Percentiles rank a stretch among this genome's conserved stretches.
These are phyloP conservation scores for Tipula confusa DNA, from an alignment of 2,888 invertebrate species.

Conservation along the genomic window DNA sequence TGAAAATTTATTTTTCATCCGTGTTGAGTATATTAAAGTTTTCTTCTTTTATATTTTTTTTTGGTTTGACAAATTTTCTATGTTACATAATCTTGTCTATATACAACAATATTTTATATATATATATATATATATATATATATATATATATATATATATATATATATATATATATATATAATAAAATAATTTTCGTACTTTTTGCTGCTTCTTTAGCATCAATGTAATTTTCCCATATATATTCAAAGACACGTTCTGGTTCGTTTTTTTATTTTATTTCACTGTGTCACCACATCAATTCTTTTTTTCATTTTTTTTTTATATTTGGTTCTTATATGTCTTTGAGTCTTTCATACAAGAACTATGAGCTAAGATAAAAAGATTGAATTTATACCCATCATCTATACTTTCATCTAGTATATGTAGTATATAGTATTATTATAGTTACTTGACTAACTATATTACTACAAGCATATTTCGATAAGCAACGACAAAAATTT, in stretches of 20 bases:
- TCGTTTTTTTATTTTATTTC: background rate
- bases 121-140: background rate
- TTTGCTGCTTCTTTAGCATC: background rate
- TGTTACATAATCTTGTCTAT: conserved; percentile 4
- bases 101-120: background rate
- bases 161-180: too few relatives aligned
- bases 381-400: background rate
- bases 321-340: background rate
- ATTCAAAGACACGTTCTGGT: conserved; percentile 25
- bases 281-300: conserved; percentile 14
- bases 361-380: background rate
- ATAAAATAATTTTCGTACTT: conserved; percentile 17
- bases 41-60: background rate
- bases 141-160: background rate
- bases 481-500: background rate
- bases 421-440: background rate
- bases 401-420: background rate
- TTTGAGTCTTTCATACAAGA: background rate
- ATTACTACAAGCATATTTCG: background rate
- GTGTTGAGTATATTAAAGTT: conserved; percentile 20
- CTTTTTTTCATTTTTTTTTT: background rate
- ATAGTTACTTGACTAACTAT: background rate
- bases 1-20: background rate
- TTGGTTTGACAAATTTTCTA: conserved; percentile 4
- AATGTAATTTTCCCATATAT: conserved; percentile 25